Evolutionary conservation across 2,888 invertebrate species (phyloP).

Genomic region (Chrysolina oricalcia): DNA sequence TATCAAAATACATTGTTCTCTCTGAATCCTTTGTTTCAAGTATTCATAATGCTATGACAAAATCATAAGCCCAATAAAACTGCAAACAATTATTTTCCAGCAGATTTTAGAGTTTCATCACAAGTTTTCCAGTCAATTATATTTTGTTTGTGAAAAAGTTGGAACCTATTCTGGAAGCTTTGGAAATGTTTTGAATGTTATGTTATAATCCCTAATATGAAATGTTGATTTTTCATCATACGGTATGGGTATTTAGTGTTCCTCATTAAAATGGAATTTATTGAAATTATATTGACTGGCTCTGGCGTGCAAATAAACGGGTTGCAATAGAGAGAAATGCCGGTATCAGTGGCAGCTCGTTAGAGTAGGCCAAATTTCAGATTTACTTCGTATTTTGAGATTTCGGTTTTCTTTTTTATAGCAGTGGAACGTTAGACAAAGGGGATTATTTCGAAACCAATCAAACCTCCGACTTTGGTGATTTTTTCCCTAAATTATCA

Average conservation of each 20-base stretch:
- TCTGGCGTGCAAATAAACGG: too few species aligned
- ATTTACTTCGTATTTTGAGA: too few species aligned
- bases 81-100: background rate
- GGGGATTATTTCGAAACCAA: too few species aligned
- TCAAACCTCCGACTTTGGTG: too few species aligned
- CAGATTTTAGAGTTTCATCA: background rate
- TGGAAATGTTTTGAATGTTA: background rate
- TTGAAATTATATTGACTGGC: background rate
- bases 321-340: too few species aligned
- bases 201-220: background rate
- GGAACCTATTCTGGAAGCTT: background rate
- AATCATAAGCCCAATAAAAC: slow-evolving; percentile 11
- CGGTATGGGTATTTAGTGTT: background rate
- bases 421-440: too few species aligned
- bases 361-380: too few species aligned
- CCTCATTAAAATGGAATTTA: background rate
- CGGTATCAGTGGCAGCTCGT: too few species aligned
- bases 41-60: background rate
- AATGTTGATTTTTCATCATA: background rate
- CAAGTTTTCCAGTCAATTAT: background rate
- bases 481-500: too few species aligned
- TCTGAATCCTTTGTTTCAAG: background rate
- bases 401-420: too few species aligned
- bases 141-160: background rate
- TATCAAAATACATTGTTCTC: background rate